Percentiles rank a stretch among this genome's conserved stretches.
These are phyloP conservation scores for Andrena bicolor DNA, from an alignment of 2,888 invertebrate genomes.

Conservation along the genomic window DNA sequence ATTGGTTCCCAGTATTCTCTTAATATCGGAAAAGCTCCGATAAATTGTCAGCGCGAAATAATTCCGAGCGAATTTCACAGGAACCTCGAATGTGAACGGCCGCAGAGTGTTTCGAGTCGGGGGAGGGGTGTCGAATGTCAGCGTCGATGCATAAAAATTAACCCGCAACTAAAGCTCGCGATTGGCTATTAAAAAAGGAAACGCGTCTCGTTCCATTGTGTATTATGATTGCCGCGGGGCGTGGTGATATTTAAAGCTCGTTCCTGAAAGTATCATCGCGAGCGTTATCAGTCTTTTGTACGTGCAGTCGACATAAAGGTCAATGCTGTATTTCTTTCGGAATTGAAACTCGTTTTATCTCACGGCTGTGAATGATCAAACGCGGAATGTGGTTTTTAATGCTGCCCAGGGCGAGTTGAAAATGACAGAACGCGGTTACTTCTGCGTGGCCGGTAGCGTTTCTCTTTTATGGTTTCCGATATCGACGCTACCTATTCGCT, in stretches of 20 bases:
- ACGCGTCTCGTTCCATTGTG: background rate
- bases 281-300: background rate
- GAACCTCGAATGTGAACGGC: too few relatives aligned
- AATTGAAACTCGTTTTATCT: slow-evolving; percentile 8
- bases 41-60: too few relatives aligned
- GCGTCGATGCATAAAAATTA: slow-evolving; percentile 43
- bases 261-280: slow-evolving; percentile 29
- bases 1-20: too few relatives aligned
- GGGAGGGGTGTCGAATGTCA: slow-evolving; percentile 6
- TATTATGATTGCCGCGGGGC: slow-evolving; percentile 30
- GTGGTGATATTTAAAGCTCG: slow-evolving; percentile 26
- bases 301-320: slow-evolving; percentile 3
- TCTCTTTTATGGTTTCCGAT: background rate
- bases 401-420: background rate
- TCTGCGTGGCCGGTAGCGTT: background rate
- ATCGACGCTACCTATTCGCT: background rate
- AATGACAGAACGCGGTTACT: background rate
- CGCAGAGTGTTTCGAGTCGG: too few relatives aligned
- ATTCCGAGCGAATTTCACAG: too few relatives aligned
- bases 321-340: background rate
- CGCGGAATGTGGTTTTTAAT: slow-evolving; percentile 14
- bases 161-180: slow-evolving; percentile 14
- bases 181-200: slow-evolving; percentile 44
- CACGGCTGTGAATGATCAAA: background rate
- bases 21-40: too few relatives aligned